Percentiles rank a stretch among this genome's conserved stretches.
Conservation (phyloP, 2,113 vertebrate genomes). For the Diglossa brunneiventris region DNA sequence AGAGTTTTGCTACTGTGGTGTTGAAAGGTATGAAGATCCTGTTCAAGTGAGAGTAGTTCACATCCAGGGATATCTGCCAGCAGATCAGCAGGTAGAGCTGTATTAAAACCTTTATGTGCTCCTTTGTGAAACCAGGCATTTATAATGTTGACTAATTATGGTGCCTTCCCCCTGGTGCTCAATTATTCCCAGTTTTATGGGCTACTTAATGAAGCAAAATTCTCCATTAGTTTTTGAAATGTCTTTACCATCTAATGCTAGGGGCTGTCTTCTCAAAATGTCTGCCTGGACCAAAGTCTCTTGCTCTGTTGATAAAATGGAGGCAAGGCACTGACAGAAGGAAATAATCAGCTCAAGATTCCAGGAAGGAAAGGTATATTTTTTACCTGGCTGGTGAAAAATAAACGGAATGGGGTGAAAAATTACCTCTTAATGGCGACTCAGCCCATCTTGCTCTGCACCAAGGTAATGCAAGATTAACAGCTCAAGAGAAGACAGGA, state of each 20-base stretch:
- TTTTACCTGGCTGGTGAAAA: neutral
- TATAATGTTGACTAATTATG: constrained; percentile 22
- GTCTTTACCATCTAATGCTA: neutral
- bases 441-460: neutral
- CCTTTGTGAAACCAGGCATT: constrained; percentile 36
- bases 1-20: neutral
- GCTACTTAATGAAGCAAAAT: constrained; percentile 32
- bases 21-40: neutral
- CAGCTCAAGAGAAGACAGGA: neutral
- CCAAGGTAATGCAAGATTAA: neutral
- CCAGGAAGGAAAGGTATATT: neutral
- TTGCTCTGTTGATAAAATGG: neutral
- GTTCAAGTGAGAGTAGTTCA: neutral
- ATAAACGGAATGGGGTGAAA: neutral
- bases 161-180: neutral
- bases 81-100: neutral
- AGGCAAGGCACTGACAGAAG: neutral
- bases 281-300: neutral
- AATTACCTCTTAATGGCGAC: neutral
- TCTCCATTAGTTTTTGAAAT: constrained; percentile 17
- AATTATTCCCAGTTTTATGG: constrained; percentile 28
- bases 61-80: neutral
- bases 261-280: neutral
- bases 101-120: neutral
- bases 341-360: neutral